phyloP scores from a whole-genome alignment of 2,797 vertebrate genomes.

The Rousettus madagascariensis region DNA sequence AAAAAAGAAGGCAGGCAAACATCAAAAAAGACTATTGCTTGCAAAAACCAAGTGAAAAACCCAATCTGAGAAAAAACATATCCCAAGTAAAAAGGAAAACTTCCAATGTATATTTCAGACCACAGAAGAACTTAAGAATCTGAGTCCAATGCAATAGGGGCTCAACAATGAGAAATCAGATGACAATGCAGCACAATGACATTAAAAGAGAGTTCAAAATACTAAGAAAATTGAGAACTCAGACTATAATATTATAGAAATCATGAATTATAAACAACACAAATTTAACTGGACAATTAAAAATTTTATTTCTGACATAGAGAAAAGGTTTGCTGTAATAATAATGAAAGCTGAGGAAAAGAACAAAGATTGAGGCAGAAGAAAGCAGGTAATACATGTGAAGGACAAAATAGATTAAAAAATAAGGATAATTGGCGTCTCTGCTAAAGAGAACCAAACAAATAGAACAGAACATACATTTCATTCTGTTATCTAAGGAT shows the following conservation, averaged over 20 bases:
- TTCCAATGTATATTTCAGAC: not conserved
- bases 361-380: not conserved
- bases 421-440: not conserved
- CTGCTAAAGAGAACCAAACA: not conserved
- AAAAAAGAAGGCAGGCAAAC: not conserved
- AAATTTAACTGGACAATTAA: not conserved
- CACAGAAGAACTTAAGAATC: not conserved
- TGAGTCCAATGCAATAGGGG: not conserved
- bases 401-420: not conserved
- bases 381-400: not conserved
- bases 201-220: slow-evolving; percentile 2
- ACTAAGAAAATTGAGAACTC: not conserved
- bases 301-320: not conserved
- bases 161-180: slow-evolving; percentile 1
- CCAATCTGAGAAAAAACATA: not conserved
- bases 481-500: not conserved
- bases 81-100: not conserved
- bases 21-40: not conserved
- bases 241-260: not conserved
- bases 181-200: not conserved
- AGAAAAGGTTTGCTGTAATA: not conserved
- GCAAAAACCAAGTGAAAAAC: slow-evolving; percentile 19
- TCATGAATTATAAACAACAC: slow-evolving; percentile 45
- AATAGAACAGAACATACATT: not conserved
- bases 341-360: not conserved